Conservation (phyloP, 2,888 invertebrate genomes). For the Nycteola revayana region DNA sequence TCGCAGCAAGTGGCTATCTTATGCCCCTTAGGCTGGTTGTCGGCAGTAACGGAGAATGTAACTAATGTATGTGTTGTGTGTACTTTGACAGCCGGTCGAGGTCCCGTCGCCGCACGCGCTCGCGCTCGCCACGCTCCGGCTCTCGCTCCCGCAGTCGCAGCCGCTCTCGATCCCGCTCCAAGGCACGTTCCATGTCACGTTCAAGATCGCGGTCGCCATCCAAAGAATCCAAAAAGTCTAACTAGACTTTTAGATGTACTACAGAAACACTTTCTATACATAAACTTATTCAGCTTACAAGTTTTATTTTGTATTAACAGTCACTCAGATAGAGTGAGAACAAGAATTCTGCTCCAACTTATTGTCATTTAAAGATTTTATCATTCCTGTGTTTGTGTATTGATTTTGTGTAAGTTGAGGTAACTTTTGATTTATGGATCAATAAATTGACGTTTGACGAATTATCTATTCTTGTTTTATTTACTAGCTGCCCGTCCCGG, state of each 20-base stretch:
- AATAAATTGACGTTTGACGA: slow-evolving; percentile 54
- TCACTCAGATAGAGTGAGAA: slow-evolving; percentile 24
- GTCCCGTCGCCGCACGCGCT: slow-evolving; percentile 84
- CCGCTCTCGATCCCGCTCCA: slow-evolving; percentile 78
- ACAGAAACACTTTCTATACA: no score
- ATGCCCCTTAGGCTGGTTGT: no score
- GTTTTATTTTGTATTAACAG: slow-evolving; percentile 20
- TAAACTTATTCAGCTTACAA: slow-evolving; percentile 24
- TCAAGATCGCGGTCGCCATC: slow-evolving; percentile 75
- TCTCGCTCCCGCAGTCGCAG: slow-evolving; percentile 72
- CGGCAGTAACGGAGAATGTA: no score
- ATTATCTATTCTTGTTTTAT: no score
- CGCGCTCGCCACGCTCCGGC: slow-evolving; percentile 79
- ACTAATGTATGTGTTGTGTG: slow-evolving; percentile 25
- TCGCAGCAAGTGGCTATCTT: no score
- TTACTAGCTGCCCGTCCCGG: no score
- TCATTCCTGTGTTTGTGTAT: slow-evolving; percentile 60
- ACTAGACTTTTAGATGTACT: slow-evolving; percentile 48
- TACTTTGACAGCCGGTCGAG: slow-evolving; percentile 79
- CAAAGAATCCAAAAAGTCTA: slow-evolving; percentile 76
- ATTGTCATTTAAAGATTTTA: slow-evolving; percentile 38
- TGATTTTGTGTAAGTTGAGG: slow-evolving; percentile 50
- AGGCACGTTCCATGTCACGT: slow-evolving; percentile 73
- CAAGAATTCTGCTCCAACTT: slow-evolving; percentile 27
- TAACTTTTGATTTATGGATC: slow-evolving; percentile 55